Base-by-base conservation (phyloP, 1,140 invertebrate species). In the Leptinotarsa defecta region DNA sequence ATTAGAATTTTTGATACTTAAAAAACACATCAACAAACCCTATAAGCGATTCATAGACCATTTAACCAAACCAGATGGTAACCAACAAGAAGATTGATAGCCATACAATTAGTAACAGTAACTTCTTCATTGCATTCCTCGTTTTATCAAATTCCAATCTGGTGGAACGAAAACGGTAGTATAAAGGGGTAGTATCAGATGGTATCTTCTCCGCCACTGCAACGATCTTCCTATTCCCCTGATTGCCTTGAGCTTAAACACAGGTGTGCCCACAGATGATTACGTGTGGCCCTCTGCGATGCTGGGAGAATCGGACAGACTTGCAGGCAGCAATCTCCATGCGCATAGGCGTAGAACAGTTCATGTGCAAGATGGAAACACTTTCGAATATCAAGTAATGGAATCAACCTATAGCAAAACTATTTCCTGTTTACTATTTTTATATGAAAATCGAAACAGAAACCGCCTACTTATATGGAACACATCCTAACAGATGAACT, bases 41-140 rank as follows among this genome's bases (percentile, higher is more conserved):
- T 43, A 11, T 43, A 43, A 43, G 34, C 34, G 34, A 11, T 43
- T 43, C 34, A 11, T 43, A 43, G 34, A 11, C 34, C 34, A 43
- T 43, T 43, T 19, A 19, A n/a, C n/a, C 52, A 15, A 57, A 57
- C 52, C 52, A 57, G 15, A 17, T 19, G 52, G 1, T 57, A 57
- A 57, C 52, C 52, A 57, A 57, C 15, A 15, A 57, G 2, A 57
- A 57, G n/a, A 57, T 57, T 57, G 52, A 57, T 57, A 19, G 52
- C 52, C 78, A 11, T 13, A 71, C 70, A 68, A 68, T 68, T 68
- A 68, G 67, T 68, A 43, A 68, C 67, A 43, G 43, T 68, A 68
- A 43, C 67, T 68, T 68, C 19, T 43, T 68, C 67, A 68, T 68
- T 19, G 67, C 43, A 68, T 68, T 68, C 67, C 34, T 43, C 19